Evolutionary conservation across 2,888 invertebrate species (phyloP).

Genomic region (Heliconius sara): DNA sequence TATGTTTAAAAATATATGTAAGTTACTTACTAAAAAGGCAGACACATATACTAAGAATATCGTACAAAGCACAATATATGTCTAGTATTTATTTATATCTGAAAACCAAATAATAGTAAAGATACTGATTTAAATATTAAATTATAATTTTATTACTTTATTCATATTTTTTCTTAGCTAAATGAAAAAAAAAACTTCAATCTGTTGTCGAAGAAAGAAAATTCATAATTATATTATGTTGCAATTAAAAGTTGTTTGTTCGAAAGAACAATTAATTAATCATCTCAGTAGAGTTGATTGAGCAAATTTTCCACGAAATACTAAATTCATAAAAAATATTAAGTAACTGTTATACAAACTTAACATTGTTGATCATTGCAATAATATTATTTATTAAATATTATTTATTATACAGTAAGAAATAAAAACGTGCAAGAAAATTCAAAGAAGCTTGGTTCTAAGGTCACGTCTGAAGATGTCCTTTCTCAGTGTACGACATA

Average conservation of each 20-base stretch:
- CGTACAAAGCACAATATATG: neutral
- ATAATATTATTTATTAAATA: neutral
- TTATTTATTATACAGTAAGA: neutral
- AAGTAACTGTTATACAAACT: constrained; percentile 9
- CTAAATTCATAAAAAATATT: constrained; percentile 21
- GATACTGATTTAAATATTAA: neutral
- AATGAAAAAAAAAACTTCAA: constrained; percentile 28
- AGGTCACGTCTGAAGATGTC: too few species aligned
- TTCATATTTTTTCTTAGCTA: neutral
- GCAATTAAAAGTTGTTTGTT: constrained; percentile 45
- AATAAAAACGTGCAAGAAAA: neutral
- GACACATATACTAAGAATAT: neutral
- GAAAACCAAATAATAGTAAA: neutral
- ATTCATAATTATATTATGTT: constrained; percentile 45
- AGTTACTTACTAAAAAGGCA: too few species aligned
- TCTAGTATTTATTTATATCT: neutral
- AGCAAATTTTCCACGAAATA: constrained; percentile 42
- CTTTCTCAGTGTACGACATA: too few species aligned
- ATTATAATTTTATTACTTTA: neutral
- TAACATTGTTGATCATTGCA: neutral
- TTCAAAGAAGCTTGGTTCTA: neutral
- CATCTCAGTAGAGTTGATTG: constrained; percentile 42
- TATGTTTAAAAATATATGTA: too few species aligned
- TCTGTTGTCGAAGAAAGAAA: constrained; percentile 39
- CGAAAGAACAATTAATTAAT: constrained; percentile 45